Conservation (phyloP, 2,888 invertebrate genomes). For the Drosophila ustulata region DNA sequence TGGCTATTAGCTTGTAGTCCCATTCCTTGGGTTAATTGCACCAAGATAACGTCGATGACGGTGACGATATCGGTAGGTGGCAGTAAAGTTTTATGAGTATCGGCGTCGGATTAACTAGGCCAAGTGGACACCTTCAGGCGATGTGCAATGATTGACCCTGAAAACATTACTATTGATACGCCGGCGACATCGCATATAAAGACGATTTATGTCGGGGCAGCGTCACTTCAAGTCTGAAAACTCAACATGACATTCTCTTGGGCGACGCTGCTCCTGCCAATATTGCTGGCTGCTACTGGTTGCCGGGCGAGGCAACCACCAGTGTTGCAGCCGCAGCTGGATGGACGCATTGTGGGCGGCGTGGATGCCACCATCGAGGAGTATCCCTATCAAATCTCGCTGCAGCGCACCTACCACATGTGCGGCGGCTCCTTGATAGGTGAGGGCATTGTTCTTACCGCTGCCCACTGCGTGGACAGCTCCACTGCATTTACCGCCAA, state of each 20-base stretch:
- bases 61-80: constrained; percentile 25
- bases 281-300: constrained; percentile 8
- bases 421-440: constrained; percentile 85
- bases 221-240: constrained; percentile 9
- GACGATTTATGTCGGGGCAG: background rate
- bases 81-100: constrained; percentile 57
- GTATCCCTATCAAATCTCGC: constrained; percentile 85
- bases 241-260: constrained; percentile 35
- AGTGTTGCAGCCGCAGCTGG: constrained; percentile 45
- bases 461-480: constrained; percentile 84
- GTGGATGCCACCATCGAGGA: constrained; percentile 79
- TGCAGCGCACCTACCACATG: constrained; percentile 83
- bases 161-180: constrained; percentile 45
- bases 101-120: constrained; percentile 58
- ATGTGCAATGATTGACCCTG: constrained; percentile 55
- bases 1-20: constrained; percentile 7
- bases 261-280: constrained; percentile 20
- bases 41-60: constrained; percentile 53
- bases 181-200: constrained; percentile 45
- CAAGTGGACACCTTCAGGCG: constrained; percentile 63
- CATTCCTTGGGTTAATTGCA: constrained; percentile 6
- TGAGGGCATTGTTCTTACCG: constrained; percentile 83
- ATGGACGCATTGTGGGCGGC: constrained; percentile 85
- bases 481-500: constrained; percentile 29
- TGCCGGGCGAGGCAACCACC: constrained; percentile 15